phyloP scores from a whole-genome alignment of 2,797 vertebrate genomes.

The Squalus acanthias region DNA sequence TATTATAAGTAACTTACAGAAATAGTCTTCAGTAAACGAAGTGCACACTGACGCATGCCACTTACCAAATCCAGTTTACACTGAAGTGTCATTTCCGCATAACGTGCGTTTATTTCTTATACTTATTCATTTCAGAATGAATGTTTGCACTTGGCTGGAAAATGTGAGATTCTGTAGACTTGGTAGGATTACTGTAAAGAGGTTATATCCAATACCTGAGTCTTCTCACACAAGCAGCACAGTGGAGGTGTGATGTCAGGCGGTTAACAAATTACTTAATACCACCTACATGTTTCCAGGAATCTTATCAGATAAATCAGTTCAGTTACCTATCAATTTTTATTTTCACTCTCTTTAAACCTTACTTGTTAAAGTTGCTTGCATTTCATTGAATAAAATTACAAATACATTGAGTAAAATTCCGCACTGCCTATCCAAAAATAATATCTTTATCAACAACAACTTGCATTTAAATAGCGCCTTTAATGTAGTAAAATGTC shows the following conservation, averaged over 20 bases:
- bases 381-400: neutral
- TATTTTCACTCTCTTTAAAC: neutral
- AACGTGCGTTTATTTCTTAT: neutral
- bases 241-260: neutral
- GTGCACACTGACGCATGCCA: neutral
- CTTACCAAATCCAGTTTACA: neutral
- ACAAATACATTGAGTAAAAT: neutral
- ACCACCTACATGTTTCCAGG: neutral
- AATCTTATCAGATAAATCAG: conserved; percentile 25
- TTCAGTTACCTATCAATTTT: neutral
- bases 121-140: neutral
- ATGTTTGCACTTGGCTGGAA: neutral
- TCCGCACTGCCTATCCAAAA: neutral
- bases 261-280: neutral
- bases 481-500: neutral
- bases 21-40: neutral
- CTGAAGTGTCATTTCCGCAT: neutral
- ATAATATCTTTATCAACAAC: neutral
- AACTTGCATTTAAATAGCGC: neutral
- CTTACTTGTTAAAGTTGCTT: neutral
- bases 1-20: neutral
- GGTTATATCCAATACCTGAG: neutral
- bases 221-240: neutral
- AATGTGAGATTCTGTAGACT: neutral
- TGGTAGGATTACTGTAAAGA: neutral